Percentiles rank a stretch among this genome's conserved stretches.
Conservation (phyloP, 2,113 vertebrate genomes). For the Ptyas mucosa region DNA sequence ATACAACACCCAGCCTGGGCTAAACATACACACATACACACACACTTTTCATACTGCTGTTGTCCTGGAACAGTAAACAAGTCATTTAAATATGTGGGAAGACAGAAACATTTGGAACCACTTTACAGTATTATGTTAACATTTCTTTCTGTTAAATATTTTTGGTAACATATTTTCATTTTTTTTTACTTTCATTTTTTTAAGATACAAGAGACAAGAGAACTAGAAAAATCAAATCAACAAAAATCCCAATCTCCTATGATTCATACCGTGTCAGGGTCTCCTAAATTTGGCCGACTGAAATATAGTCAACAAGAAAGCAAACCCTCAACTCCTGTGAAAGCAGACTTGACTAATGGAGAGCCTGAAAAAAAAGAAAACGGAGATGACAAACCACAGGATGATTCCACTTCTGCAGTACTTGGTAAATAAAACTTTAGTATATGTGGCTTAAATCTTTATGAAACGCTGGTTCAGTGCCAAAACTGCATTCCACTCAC, state of each 20-base stretch:
- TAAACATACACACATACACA: neutral
- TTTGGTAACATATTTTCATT: neutral
- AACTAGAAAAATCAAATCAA: conserved; percentile 76
- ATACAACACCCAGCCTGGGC: neutral
- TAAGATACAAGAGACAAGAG: conserved; percentile 84
- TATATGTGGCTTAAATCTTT: neutral
- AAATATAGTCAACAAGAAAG: conserved; percentile 47
- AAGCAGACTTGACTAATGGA: conserved; percentile 56
- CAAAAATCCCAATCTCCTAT: conserved; percentile 75
- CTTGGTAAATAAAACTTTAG: conserved; percentile 42
- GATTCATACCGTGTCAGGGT: conserved; percentile 57
- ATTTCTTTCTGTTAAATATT: accelerated
- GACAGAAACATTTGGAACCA: neutral
- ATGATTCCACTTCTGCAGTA: neutral
- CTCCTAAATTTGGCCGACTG: conserved; percentile 61
- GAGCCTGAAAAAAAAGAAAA: conserved; percentile 61
- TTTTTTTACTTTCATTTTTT: neutral
- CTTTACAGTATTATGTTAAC: neutral
- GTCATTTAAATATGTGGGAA: neutral
- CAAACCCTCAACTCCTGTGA: conserved; percentile 43
- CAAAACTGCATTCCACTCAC: neutral
- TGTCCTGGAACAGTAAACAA: neutral
- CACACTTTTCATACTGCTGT: no score
- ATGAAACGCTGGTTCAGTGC: neutral
- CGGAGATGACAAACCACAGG: neutral